Evolutionary conservation across 1,140 invertebrate genomes (phyloP), one percentile per base, ranked within the genome.

Genomic region (Harpegnathos saltator): DNA sequence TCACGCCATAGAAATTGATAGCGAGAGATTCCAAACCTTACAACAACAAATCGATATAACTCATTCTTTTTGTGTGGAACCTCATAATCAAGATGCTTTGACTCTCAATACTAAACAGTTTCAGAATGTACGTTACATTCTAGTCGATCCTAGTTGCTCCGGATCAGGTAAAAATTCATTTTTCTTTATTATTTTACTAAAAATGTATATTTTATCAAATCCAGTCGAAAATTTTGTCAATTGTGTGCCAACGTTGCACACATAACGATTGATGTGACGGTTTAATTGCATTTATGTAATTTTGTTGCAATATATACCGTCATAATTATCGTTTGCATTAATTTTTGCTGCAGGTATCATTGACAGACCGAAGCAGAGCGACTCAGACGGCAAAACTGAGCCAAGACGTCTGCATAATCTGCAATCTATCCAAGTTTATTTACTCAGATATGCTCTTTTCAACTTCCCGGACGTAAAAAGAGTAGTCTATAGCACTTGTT

Each of bases 401-500:
- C 90, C 88, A 59, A 91, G 92, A 0, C 95, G 98, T 62, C 90
- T 98, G 0, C 93, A 94, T 26, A 97, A 96, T 90, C 91, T 99
- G 11, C 96, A 97, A 44, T 96, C 96, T 17, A 96, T 99, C 83
- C 99, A 99, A 95, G 96, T 96, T 26, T 96, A 97, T 89, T 95
- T 99, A 63, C 94, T 99, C 11, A 96, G 96, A 83, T 97, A 98
- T 92, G 98, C 98, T 0, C 95, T 99, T 86, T 96, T 95, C 19
- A 94, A 95, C 4, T 99, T 99, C 93, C 97, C 98, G 1, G 96
- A 96, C 77, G 97, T 96, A 0, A 97, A 98, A 91, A 95, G 96
- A 82, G 96, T 99, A 61, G 97, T 99, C 7, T 99, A 99, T 92
- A 99, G 98, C 19, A 99, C 99, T 0, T 99, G 99, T 92, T 99